Conservation (phyloP, 2,797 vertebrate genomes). For the Sciaenops ocellatus region DNA sequence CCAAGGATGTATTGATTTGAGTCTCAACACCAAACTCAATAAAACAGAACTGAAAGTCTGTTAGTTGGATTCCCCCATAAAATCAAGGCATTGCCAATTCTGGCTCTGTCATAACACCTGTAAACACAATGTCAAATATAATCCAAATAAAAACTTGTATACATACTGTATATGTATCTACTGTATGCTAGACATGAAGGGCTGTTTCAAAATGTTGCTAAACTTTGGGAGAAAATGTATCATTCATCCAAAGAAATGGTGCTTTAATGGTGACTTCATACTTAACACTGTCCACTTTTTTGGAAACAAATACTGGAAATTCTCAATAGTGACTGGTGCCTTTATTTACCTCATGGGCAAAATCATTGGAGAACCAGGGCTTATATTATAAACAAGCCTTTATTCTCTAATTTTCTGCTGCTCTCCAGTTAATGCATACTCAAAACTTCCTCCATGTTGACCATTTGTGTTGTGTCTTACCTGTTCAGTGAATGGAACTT, state of each 20-base stretch:
- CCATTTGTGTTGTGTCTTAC: background rate
- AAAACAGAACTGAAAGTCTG: background rate
- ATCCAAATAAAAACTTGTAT: background rate
- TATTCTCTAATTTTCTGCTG: background rate
- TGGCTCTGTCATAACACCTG: background rate
- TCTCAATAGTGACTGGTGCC: background rate
- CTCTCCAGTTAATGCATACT: background rate
- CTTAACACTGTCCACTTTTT: background rate
- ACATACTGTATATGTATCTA: background rate
- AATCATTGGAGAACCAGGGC: background rate
- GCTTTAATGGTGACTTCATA: background rate
- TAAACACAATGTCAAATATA: background rate
- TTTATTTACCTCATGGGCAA: background rate
- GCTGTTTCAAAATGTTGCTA: background rate
- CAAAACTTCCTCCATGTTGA: background rate
- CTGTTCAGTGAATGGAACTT: background rate
- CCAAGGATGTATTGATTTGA: conserved; percentile 20
- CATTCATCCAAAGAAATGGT: background rate
- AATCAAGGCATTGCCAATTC: background rate
- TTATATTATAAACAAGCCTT: background rate
- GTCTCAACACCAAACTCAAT: background rate
- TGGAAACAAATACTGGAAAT: background rate
- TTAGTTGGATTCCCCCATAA: background rate
- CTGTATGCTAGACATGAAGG: background rate
- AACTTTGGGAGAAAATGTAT: background rate